phyloP scores from a whole-genome alignment of 1,140 invertebrate genomes.

The Galleria mellonella region DNA sequence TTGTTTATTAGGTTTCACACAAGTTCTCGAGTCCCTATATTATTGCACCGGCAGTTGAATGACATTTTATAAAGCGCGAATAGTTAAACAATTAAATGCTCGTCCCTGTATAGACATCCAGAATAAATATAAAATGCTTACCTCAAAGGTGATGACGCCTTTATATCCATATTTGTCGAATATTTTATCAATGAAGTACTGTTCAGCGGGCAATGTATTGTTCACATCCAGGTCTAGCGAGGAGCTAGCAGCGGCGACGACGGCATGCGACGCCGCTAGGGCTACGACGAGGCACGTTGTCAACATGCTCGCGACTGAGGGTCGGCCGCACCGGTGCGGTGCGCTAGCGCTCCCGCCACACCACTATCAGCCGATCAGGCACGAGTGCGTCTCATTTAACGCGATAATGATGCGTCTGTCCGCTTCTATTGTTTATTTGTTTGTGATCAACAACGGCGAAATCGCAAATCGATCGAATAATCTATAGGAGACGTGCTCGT shows the following conservation, averaged over 20 bases:
- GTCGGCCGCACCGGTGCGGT: slow-evolving; percentile 8
- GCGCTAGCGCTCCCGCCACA: slow-evolving; percentile 37
- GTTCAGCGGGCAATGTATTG: slow-evolving; percentile 53
- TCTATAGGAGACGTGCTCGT: slow-evolving; percentile 34
- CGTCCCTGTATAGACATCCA: neutral
- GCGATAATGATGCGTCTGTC: slow-evolving; percentile 33
- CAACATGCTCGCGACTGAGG: slow-evolving; percentile 44
- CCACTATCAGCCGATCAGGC: slow-evolving; percentile 45
- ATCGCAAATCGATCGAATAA: slow-evolving; percentile 24
- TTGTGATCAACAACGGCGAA: slow-evolving; percentile 37
- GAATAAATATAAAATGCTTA: slow-evolving; percentile 40
- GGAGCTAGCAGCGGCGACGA: slow-evolving; percentile 15
- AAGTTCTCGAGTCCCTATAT: too few species aligned
- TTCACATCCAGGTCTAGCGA: slow-evolving; percentile 20
- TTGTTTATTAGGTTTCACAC: too few species aligned
- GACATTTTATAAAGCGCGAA: too few species aligned
- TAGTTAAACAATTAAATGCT: too few species aligned
- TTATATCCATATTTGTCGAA: slow-evolving; percentile 78
- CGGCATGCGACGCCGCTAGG: slow-evolving; percentile 28
- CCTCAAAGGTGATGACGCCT: slow-evolving; percentile 77
- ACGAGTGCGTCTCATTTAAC: slow-evolving; percentile 21
- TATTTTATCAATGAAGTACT: slow-evolving; percentile 73
- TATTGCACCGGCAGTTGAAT: too few species aligned
- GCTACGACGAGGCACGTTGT: slow-evolving; percentile 37
- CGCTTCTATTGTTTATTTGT: slow-evolving; percentile 53